Conservation (phyloP, 2,888 invertebrate genomes). For the Drosophila anomalata region DNA sequence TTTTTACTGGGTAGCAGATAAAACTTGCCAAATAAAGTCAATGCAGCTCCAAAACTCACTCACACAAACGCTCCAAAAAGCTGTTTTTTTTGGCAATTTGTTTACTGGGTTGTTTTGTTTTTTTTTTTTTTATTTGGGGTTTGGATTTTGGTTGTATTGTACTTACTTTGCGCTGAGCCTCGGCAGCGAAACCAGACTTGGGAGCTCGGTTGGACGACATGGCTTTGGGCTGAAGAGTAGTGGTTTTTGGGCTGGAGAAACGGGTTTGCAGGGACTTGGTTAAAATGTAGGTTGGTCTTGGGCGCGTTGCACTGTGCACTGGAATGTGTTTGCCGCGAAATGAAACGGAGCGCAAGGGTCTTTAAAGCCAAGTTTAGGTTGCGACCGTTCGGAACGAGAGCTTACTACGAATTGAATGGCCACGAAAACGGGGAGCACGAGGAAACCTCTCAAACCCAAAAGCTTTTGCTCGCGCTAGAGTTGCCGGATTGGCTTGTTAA, state of each 20-base stretch:
- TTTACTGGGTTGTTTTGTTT: constrained; percentile 26
- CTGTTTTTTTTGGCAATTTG: constrained; percentile 60
- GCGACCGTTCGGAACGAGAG: constrained; percentile 67
- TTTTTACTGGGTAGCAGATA: constrained; percentile 27
- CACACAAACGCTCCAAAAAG: constrained; percentile 2
- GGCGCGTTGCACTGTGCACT: constrained; percentile 44
- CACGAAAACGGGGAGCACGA: background rate
- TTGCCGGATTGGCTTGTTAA: background rate
- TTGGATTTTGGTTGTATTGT: constrained; percentile 22
- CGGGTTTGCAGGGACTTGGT: constrained; percentile 78
- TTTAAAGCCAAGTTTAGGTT: constrained; percentile 15
- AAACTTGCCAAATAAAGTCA: constrained; percentile 68
- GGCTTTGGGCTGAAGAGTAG: constrained; percentile 53
- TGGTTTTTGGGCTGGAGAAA: constrained; percentile 62
- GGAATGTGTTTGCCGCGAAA: constrained; percentile 75
- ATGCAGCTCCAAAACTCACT: constrained; percentile 53
- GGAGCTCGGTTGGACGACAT: constrained; percentile 84
- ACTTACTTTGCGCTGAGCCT: constrained; percentile 96
- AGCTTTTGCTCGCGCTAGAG: background rate
- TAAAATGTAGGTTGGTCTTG: constrained; percentile 55
- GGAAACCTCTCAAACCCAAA: constrained; percentile 19
- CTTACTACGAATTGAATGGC: constrained; percentile 29
- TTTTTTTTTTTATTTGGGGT: constrained; percentile 23
- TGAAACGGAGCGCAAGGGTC: constrained; percentile 40
- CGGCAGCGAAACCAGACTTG: constrained; percentile 94